These are phyloP conservation scores for Platyrinchus mystaceus DNA, from an alignment of 2,797 vertebrate species.

Conservation along the genomic window DNA sequence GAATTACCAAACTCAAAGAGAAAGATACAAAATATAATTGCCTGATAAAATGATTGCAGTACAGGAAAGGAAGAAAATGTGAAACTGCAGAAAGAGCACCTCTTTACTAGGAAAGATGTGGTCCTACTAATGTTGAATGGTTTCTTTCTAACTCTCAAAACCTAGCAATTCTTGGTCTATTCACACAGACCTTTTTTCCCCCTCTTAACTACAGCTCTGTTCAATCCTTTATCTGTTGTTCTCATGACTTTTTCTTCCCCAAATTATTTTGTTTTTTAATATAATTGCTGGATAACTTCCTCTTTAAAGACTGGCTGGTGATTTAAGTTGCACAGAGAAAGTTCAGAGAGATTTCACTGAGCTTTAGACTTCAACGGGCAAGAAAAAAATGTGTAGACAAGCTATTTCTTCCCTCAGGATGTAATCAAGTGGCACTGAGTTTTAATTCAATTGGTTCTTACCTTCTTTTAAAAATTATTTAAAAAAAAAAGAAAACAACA, in stretches of 20 bases:
- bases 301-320: background rate
- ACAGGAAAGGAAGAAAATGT: background rate
- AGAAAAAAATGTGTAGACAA: background rate
- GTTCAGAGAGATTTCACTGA: background rate
- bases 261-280: background rate
- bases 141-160: background rate
- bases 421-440: background rate
- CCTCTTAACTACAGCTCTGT: background rate
- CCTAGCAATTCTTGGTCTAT: background rate
- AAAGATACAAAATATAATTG: background rate
- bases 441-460: background rate
- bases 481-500: background rate
- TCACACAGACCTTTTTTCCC: accelerated
- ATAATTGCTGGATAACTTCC: background rate
- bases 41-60: background rate
- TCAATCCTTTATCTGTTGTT: background rate
- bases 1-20: background rate
- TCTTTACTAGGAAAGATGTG: background rate
- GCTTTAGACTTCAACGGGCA: background rate
- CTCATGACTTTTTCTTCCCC: background rate
- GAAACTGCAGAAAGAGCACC: background rate
- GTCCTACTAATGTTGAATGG: background rate
- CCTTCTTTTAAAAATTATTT: background rate
- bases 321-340: background rate
- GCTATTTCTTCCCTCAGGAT: background rate